These are phyloP conservation scores for Pocillopora verrucosa DNA, from an alignment of 64 coral and sea anemone genomes.

Conservation along the genomic window DNA sequence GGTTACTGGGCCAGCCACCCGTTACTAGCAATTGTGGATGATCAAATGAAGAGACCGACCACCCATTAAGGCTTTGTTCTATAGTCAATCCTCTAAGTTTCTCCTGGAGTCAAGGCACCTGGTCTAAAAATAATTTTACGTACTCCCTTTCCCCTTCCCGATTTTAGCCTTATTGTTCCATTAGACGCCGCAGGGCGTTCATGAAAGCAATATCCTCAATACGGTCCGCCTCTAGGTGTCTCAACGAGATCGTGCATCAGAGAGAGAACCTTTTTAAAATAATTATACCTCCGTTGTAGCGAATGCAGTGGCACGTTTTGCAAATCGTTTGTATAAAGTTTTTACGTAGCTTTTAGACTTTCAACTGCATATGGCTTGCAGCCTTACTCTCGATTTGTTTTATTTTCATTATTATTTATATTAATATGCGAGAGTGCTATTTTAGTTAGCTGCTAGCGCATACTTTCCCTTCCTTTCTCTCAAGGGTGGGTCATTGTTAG, in stretches of 20 bases:
- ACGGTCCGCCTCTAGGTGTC: not conserved
- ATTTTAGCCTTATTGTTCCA: too few species aligned
- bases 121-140: too few species aligned
- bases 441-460: not conserved
- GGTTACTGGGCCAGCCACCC: too few species aligned
- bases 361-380: not conserved
- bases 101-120: too few species aligned
- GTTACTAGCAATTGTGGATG: too few species aligned
- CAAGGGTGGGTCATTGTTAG: not conserved
- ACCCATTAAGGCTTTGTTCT: too few species aligned
- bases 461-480: not conserved
- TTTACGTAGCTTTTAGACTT: not conserved
- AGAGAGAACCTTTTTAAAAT: not conserved
- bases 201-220: too few species aligned
- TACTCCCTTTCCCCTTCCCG: too few species aligned
- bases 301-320: not conserved
- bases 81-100: too few species aligned
- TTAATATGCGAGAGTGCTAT: not conserved
- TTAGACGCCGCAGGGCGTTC: too few species aligned
- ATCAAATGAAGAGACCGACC: too few species aligned
- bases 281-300: not conserved
- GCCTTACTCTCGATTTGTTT: not conserved
- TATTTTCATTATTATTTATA: not conserved
- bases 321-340: not conserved
- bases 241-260: not conserved